These are phyloP conservation scores for Vidua macroura DNA, from an alignment of 2,113 vertebrate species.

Conservation along the genomic window DNA sequence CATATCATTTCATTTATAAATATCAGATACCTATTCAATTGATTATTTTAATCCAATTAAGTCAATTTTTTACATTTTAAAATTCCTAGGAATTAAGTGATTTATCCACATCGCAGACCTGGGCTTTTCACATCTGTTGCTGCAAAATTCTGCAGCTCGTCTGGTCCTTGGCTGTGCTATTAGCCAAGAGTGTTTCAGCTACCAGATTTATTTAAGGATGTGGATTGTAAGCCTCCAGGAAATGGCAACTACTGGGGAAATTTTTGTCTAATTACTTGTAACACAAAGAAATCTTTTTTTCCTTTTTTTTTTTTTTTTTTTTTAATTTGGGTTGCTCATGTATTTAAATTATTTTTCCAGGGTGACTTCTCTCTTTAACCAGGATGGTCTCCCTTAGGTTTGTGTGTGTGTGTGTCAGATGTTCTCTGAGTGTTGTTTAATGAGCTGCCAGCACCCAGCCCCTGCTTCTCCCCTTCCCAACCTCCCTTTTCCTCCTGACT, in stretches of 20 bases:
- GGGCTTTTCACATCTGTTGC: constrained; percentile 15
- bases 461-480: background rate
- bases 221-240: background rate
- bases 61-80: background rate
- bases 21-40: constrained; percentile 21
- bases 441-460: background rate
- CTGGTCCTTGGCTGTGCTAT: background rate
- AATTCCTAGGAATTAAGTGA: background rate
- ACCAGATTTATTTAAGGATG: background rate
- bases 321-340: background rate
- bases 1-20: constrained; percentile 28
- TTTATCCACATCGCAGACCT: background rate
- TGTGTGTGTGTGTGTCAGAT: background rate
- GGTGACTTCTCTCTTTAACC: background rate
- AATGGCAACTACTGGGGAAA: background rate
- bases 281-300: background rate
- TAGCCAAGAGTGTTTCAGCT: background rate
- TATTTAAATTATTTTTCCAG: background rate
- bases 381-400: background rate
- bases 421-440: background rate
- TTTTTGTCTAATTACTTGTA: background rate
- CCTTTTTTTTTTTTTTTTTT: background rate
- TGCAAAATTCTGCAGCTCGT: background rate
- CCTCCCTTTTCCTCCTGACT: background rate
- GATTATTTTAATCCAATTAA: constrained; percentile 36